A percentile compares a stretch with the other conserved stretches of the same genome.
phyloP scores from a whole-genome alignment of 92 coral and sea anemone genomes.

The Siderastrea siderea region DNA sequence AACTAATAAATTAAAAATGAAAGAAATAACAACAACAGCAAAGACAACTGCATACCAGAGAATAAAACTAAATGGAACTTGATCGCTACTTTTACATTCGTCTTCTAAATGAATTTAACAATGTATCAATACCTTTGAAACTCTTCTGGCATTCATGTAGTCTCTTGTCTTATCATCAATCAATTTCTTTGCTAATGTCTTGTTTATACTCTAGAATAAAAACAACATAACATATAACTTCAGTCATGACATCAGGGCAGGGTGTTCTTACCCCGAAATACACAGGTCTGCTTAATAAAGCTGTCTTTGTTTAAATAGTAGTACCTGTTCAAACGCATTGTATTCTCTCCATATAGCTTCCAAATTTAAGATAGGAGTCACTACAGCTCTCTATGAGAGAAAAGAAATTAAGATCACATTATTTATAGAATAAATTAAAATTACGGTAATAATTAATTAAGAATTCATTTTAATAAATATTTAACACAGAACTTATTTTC shows the following conservation, averaged over 20 bases:
- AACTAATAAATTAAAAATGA: too few relatives aligned
- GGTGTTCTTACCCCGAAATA: too few relatives aligned
- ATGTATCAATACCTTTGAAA: constrained; percentile 76
- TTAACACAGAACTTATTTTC: too few relatives aligned
- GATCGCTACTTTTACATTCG: too few relatives aligned
- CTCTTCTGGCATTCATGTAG: constrained; percentile 98
- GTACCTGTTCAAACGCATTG: constrained; percentile 97
- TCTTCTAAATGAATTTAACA: too few relatives aligned
- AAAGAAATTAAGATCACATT: neutral
- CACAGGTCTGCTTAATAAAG: too few relatives aligned
- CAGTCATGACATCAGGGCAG: too few relatives aligned
- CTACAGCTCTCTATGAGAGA: constrained; percentile 83
- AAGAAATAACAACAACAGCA: too few relatives aligned
- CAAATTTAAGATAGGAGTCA: constrained; percentile 91
- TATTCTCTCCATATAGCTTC: constrained; percentile 99
- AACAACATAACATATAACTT: neutral
- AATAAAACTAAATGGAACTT: too few relatives aligned
- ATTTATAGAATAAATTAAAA: neutral
- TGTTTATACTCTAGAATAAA: constrained; percentile 86
- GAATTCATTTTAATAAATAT: neutral
- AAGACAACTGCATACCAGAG: too few relatives aligned
- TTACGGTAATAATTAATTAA: neutral
- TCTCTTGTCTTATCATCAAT: constrained; percentile 97
- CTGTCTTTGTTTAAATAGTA: neutral
- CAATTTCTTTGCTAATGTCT: constrained; percentile 90